These are phyloP conservation scores for Siniperca chuatsi DNA, from an alignment of 2,113 vertebrate genomes.

Conservation along the genomic window DNA sequence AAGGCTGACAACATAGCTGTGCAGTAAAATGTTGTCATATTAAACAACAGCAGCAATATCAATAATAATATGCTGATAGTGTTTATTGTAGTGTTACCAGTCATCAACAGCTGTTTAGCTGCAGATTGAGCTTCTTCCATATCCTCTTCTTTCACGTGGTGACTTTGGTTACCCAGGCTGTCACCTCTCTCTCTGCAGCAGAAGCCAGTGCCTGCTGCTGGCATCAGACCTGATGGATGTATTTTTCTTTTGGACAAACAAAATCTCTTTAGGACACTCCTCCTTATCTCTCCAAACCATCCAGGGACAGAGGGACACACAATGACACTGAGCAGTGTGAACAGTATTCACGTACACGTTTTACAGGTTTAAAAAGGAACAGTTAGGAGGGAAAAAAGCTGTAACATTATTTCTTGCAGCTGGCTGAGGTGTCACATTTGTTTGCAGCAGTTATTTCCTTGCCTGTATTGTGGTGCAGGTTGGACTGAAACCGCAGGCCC, in stretches of 20 bases:
- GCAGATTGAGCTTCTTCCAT: not conserved
- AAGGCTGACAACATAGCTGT: constrained; percentile 13
- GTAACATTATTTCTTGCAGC: not conserved
- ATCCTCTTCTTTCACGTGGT: not conserved
- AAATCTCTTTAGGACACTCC: not conserved
- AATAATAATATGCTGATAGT: not conserved
- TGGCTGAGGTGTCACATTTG: not conserved
- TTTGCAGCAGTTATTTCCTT: not conserved
- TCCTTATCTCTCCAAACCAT: constrained; percentile 9
- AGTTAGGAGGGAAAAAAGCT: not conserved
- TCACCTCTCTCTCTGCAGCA: constrained; percentile 11
- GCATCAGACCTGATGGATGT: not conserved
- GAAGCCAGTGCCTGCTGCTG: constrained; percentile 16
- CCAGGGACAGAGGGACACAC: constrained; percentile 6
- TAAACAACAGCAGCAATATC: not conserved
- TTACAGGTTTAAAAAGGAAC: not conserved
- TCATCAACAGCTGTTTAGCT: not conserved
- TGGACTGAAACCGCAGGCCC: not conserved
- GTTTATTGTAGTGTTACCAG: constrained; percentile 1
- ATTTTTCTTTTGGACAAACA: not conserved
- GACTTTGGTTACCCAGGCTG: not conserved
- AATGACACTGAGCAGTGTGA: not conserved
- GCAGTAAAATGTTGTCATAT: not conserved
- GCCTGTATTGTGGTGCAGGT: not conserved
- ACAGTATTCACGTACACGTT: not conserved